Evolutionary conservation across 2,797 vertebrate species (phyloP).

Genomic region (Psittacula derbiana): DNA sequence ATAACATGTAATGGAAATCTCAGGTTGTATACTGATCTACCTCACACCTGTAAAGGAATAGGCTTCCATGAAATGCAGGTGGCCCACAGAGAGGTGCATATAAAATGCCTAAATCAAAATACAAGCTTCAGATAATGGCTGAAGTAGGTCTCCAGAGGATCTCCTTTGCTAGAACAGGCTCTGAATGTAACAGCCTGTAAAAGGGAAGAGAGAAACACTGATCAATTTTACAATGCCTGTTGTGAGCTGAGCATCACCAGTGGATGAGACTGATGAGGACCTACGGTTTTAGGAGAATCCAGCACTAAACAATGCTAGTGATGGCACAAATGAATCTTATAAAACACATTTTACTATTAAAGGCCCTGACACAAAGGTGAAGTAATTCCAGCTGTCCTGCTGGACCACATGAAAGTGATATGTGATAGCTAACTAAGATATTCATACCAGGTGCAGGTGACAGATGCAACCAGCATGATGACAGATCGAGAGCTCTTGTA

Average conservation of each 20-base stretch:
- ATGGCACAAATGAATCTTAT: background rate
- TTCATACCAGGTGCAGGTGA: conserved; percentile 48
- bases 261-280: fast-evolving
- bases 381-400: conserved; percentile 30
- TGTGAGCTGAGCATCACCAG: background rate
- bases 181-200: background rate
- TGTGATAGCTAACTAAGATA: conserved; percentile 10
- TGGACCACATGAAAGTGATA: conserved; percentile 30
- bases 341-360: conserved; percentile 1
- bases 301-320: background rate
- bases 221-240: background rate
- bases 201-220: background rate
- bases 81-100: background rate
- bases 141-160: background rate
- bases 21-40: background rate
- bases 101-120: conserved; percentile 15
- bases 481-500: conserved; percentile 61
- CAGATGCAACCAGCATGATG: conserved; percentile 41
- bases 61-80: background rate
- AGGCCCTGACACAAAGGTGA: conserved; percentile 1
- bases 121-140: background rate
- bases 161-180: background rate
- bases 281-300: background rate
- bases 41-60: background rate
- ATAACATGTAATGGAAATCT: background rate